Evolutionary conservation across 2,888 invertebrate genomes (phyloP).

Genomic region (Luperina testacea): DNA sequence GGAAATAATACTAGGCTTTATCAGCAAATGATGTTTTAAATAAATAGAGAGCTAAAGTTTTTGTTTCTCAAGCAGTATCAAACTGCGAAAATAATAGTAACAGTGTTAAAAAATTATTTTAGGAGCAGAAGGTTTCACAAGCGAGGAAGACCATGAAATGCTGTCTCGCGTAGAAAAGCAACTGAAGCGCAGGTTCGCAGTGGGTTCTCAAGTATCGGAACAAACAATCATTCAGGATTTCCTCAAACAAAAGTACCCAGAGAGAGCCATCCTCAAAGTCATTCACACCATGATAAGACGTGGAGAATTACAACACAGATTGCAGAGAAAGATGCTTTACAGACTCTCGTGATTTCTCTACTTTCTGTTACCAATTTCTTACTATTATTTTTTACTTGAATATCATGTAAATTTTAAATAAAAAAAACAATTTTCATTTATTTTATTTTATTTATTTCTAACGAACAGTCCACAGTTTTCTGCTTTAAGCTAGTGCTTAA

Average conservation of each 20-base stretch:
- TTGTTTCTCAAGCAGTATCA: background rate
- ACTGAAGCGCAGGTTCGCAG: constrained; percentile 97
- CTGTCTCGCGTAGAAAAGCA: constrained; percentile 97
- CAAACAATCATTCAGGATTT: constrained; percentile 98
- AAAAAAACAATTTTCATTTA: constrained; percentile 2
- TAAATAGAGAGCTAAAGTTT: background rate
- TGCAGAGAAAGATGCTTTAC: constrained; percentile 99
- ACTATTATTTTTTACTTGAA: constrained; percentile 2
- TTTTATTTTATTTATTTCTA: constrained; percentile 52
- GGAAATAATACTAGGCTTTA: background rate
- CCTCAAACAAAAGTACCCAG: constrained; percentile 95
- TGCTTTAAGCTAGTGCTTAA: constrained; percentile 52
- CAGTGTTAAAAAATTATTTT: constrained; percentile 31
- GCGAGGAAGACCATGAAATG: constrained; percentile 98
- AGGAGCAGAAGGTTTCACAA: constrained; percentile 99
- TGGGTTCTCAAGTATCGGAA: constrained; percentile 99
- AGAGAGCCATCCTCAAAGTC: constrained; percentile 96
- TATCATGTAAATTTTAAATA: constrained; percentile 16
- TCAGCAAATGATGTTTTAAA: background rate
- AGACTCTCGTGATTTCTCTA: constrained; percentile 92
- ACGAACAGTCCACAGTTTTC: constrained; percentile 47
- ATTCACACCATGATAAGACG: constrained; percentile 98
- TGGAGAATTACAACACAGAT: constrained; percentile 98
- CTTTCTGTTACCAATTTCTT: constrained; percentile 5
- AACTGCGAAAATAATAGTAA: background rate